These are phyloP conservation scores for Osmoderma eremita DNA, from an alignment of 2,888 invertebrate genomes.

Conservation along the genomic window DNA sequence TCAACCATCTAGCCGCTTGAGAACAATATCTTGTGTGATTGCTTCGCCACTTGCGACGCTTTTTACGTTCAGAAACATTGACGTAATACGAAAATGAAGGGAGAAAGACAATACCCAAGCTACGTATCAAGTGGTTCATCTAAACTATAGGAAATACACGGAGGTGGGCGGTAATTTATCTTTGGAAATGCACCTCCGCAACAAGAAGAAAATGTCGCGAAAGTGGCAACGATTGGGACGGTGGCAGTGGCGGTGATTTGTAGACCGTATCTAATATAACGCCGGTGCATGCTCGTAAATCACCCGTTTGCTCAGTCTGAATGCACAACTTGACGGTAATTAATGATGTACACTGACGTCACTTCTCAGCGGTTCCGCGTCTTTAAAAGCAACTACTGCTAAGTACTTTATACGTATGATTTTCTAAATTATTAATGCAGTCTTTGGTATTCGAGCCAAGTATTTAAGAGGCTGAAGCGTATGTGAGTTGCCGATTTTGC, in stretches of 20 bases:
- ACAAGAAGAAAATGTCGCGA: constrained; percentile 34
- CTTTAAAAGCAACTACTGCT: constrained; percentile 13
- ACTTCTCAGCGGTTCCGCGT: constrained; percentile 43
- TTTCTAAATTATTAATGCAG: background rate
- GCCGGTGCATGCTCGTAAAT: constrained; percentile 49
- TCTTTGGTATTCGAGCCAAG: too few relatives aligned
- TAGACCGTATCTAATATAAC: constrained; percentile 39
- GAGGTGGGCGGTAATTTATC: constrained; percentile 27
- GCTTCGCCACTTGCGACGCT: too few relatives aligned
- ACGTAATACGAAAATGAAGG: too few relatives aligned
- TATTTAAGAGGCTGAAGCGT: too few relatives aligned
- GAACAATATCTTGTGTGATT: too few relatives aligned
- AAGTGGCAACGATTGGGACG: constrained; percentile 25
- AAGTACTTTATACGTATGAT: constrained; percentile 28
- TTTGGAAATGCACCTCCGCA: constrained; percentile 22
- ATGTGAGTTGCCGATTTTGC: too few relatives aligned
- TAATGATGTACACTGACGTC: constrained; percentile 51
- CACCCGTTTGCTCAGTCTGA: constrained; percentile 50
- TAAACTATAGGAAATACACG: constrained; percentile 19
- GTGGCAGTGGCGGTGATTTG: constrained; percentile 35
- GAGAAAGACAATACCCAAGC: too few relatives aligned
- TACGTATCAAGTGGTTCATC: constrained; percentile 4
- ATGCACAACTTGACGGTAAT: constrained; percentile 53
- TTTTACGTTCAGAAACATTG: too few relatives aligned
- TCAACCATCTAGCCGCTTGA: too few relatives aligned